Percentiles rank a stretch among this genome's conserved stretches.
Evolutionary conservation across 2,888 invertebrate genomes (phyloP).

Genomic region (Agapetus fuscipes): DNA sequence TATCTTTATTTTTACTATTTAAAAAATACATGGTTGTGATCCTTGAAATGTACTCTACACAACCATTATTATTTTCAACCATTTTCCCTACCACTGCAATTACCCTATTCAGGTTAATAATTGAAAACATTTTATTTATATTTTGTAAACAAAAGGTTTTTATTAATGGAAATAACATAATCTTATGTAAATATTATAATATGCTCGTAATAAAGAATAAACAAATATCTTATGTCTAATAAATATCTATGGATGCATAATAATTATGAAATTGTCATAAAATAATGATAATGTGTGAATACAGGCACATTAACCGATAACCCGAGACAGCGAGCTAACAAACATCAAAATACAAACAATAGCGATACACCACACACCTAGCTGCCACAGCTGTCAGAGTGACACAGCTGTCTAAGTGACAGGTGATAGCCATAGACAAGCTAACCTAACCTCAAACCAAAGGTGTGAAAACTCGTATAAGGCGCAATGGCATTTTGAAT

Average conservation of each 20-base stretch:
- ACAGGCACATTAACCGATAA: slow-evolving; percentile 21
- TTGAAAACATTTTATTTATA: slow-evolving; percentile 4
- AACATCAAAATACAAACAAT: slow-evolving; percentile 19
- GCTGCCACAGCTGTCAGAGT: not conserved
- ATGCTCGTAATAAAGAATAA: slow-evolving; percentile 38
- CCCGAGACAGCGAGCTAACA: slow-evolving; percentile 20
- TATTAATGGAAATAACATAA: slow-evolving; percentile 45
- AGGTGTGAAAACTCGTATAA: too few relatives aligned
- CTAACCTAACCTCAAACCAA: too few relatives aligned
- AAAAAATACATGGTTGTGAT: too few relatives aligned
- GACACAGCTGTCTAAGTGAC: too few relatives aligned
- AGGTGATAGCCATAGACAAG: too few relatives aligned
- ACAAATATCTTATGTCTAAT: slow-evolving; percentile 36
- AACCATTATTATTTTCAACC: too few relatives aligned
- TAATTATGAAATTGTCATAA: slow-evolving; percentile 14
- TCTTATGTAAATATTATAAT: slow-evolving; percentile 49
- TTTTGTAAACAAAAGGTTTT: slow-evolving; percentile 19
- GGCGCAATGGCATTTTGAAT: too few relatives aligned
- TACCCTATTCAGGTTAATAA: too few relatives aligned
- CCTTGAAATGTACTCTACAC: too few relatives aligned
- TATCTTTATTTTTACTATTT: too few relatives aligned
- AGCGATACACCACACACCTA: slow-evolving; percentile 9
- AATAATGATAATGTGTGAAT: slow-evolving; percentile 17
- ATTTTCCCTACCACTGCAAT: too few relatives aligned
- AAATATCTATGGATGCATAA: slow-evolving; percentile 26